phyloP scores from a whole-genome alignment of 2,888 invertebrate species.

The Hyposoter dolosus region DNA sequence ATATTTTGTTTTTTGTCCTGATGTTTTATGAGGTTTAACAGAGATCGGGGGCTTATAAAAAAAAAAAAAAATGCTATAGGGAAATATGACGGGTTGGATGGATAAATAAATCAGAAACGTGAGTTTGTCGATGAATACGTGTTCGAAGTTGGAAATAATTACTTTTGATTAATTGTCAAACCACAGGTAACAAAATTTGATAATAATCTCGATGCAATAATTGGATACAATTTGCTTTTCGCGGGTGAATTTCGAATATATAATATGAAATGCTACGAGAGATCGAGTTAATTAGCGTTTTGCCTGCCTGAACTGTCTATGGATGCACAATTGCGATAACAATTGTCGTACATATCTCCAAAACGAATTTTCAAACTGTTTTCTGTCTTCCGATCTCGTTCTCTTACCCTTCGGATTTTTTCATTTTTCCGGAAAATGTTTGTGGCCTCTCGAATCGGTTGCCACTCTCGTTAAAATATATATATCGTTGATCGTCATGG shows the following conservation, averaged over 20 bases:
- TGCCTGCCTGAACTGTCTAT: constrained; percentile 1
- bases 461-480: constrained; percentile 47
- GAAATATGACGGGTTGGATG: constrained; percentile 24
- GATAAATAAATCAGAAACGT: constrained; percentile 15
- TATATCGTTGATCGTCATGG: constrained; percentile 36
- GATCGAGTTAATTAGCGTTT: constrained; percentile 44
- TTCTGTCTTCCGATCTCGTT: neutral
- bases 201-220: constrained; percentile 16
- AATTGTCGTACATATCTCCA: constrained; percentile 21
- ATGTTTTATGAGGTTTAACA: neutral
- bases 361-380: neutral
- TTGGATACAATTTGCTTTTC: constrained; percentile 3
- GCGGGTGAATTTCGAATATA: neutral
- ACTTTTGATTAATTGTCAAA: constrained; percentile 11
- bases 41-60: neutral
- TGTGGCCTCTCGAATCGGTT: neutral
- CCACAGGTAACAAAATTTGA: neutral
- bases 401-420: neutral
- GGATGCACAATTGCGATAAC: constrained; percentile 28
- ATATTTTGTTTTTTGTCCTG: neutral
- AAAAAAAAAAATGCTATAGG: neutral
- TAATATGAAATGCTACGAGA: constrained; percentile 9
- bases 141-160: constrained; percentile 42
- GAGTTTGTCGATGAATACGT: constrained; percentile 22
- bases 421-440: constrained; percentile 17